Evolutionary conservation across 2,888 invertebrate genomes (phyloP).

Genomic region (Nipponacmea schrenckii): DNA sequence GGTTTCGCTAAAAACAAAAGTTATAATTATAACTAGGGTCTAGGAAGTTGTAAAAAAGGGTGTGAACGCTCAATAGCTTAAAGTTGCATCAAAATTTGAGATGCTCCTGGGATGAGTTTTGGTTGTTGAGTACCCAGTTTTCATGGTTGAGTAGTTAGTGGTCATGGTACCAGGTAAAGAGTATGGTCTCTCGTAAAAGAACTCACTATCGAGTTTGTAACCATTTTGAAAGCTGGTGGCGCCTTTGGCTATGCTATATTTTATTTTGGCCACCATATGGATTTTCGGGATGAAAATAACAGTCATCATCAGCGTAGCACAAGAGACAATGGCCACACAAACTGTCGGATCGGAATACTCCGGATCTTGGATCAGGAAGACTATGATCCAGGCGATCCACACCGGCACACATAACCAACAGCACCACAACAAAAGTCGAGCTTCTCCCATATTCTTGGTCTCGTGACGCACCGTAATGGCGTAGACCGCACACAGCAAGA

Average conservation of each 20-base stretch:
- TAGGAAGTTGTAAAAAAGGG: too few species aligned
- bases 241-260: conserved; percentile 48
- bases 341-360: conserved; percentile 74
- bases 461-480: conserved; percentile 85
- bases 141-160: conserved; percentile 41
- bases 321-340: conserved; percentile 86
- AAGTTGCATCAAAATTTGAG: conserved; percentile 48
- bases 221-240: conserved; percentile 44
- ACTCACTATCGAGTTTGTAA: conserved; percentile 54
- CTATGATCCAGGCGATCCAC: conserved; percentile 73
- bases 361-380: conserved; percentile 66
- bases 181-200: conserved; percentile 55
- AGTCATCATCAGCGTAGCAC: conserved; percentile 85
- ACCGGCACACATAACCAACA: conserved; percentile 86
- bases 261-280: conserved; percentile 58
- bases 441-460: conserved; percentile 91
- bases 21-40: too few species aligned
- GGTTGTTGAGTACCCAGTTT: conserved; percentile 41
- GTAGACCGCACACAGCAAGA: conserved; percentile 84
- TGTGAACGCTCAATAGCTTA: conserved; percentile 42
- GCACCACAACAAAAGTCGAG: conserved; percentile 88
- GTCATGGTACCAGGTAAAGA: conserved; percentile 52
- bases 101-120: conserved; percentile 50
- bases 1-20: too few species aligned
- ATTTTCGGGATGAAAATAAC: conserved; percentile 93